These are phyloP conservation scores for Micrasema longulum DNA, from an alignment of 1,140 invertebrate species.

Conservation along the genomic window DNA sequence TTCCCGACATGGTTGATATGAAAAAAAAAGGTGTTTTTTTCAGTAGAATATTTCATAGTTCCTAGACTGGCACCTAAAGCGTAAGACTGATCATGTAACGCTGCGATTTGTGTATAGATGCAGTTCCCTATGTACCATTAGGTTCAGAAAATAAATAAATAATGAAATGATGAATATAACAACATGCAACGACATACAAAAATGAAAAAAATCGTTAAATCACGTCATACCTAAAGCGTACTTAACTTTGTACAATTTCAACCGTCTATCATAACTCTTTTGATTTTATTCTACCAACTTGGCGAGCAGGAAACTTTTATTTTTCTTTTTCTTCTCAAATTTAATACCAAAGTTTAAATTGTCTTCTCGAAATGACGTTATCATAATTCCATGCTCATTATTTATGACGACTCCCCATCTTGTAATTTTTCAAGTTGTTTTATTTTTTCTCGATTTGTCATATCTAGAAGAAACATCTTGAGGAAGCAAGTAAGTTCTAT, in stretches of 20 bases:
- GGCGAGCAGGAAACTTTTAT: constrained; percentile 5
- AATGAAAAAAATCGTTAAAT: too few species aligned
- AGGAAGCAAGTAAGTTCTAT: background rate
- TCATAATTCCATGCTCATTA: constrained; percentile 28
- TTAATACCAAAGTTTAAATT: constrained; percentile 39
- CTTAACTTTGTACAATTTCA: background rate
- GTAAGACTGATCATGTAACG: too few species aligned
- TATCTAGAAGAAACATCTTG: constrained; percentile 15
- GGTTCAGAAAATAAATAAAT: too few species aligned
- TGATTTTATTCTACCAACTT: constrained; percentile 10
- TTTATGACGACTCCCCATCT: constrained; percentile 24
- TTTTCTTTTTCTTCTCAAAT: constrained; percentile 25
- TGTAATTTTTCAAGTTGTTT: constrained; percentile 22
- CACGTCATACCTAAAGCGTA: background rate
- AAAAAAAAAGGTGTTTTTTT: too few species aligned
- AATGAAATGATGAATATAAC: too few species aligned
- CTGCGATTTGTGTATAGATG: too few species aligned
- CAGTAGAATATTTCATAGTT: too few species aligned
- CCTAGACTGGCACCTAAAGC: too few species aligned
- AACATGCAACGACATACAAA: too few species aligned
- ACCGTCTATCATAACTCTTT: constrained; percentile 23
- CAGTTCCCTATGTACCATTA: too few species aligned
- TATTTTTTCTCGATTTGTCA: constrained; percentile 7
- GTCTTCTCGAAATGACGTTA: constrained; percentile 26
- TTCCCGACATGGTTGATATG: too few species aligned